A percentile compares a stretch with the other conserved stretches of the same genome.
These are phyloP conservation scores for Rhopalosiphum padi DNA, from an alignment of 1,140 invertebrate genomes.

Conservation along the genomic window DNA sequence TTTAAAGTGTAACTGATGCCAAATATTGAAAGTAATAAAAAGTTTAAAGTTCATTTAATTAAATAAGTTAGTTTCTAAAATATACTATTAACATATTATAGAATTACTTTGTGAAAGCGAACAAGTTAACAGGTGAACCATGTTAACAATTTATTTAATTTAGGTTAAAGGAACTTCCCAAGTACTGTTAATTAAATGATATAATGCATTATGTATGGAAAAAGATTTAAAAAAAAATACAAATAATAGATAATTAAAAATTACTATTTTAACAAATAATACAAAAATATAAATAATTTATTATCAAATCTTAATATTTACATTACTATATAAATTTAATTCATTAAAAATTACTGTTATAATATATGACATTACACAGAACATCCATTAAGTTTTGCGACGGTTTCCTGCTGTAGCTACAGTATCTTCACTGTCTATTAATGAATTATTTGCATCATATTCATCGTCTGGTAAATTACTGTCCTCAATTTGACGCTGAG, in stretches of 20 bases:
- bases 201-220: too few species aligned
- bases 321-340: background rate
- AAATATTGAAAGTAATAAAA: too few species aligned
- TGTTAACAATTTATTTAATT: too few species aligned
- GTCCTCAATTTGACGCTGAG: background rate
- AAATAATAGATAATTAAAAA: background rate
- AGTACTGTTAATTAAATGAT: too few species aligned
- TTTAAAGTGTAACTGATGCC: too few species aligned
- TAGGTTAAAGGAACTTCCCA: too few species aligned
- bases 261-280: background rate
- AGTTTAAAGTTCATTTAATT: too few species aligned
- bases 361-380: background rate
- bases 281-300: background rate
- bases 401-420: background rate
- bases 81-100: too few species aligned
- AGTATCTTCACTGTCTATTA: conserved; percentile 21
- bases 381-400: background rate
- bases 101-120: too few species aligned
- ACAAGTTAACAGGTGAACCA: too few species aligned
- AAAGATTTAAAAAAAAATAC: background rate
- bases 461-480: conserved; percentile 27
- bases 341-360: background rate
- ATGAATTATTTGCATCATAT: background rate
- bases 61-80: too few species aligned
- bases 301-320: background rate